Evolutionary conservation across 2,797 vertebrate genomes (phyloP).

Genomic region (Potorous gilbertii): DNA sequence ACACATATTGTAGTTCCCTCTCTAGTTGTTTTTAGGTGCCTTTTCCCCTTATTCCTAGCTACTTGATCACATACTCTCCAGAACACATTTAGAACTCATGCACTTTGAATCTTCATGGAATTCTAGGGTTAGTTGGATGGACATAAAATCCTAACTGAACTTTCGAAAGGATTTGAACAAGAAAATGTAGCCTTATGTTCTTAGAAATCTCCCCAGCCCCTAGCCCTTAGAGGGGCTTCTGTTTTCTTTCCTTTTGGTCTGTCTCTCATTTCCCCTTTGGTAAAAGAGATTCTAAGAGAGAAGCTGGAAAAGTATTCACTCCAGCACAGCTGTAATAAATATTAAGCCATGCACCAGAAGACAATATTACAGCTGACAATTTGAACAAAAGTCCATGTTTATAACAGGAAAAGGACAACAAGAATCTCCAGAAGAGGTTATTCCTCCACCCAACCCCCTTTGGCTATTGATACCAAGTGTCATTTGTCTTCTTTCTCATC

Average conservation of each 20-base stretch:
- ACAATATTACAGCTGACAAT: not conserved
- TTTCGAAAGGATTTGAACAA: not conserved
- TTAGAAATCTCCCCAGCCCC: not conserved
- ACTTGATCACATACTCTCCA: not conserved
- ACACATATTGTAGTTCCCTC: not conserved
- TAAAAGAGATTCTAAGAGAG: not conserved
- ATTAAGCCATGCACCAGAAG: not conserved
- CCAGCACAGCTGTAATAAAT: slow-evolving; percentile 1
- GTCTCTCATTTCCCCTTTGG: not conserved
- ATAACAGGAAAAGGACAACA: not conserved
- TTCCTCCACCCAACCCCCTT: not conserved
- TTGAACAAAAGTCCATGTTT: not conserved
- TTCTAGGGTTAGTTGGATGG: not conserved
- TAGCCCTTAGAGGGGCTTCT: not conserved
- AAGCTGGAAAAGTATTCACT: slow-evolving; percentile 3
- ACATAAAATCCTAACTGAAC: not conserved
- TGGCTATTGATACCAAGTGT: not conserved
- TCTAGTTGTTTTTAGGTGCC: not conserved
- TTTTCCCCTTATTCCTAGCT: not conserved
- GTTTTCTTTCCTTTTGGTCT: not conserved
- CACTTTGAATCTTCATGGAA: not conserved
- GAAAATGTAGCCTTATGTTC: not conserved
- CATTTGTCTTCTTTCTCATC: not conserved
- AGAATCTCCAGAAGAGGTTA: not conserved
- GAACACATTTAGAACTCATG: not conserved